These are phyloP conservation scores for Riparia riparia DNA, from an alignment of 2,113 vertebrate species.

Conservation along the genomic window DNA sequence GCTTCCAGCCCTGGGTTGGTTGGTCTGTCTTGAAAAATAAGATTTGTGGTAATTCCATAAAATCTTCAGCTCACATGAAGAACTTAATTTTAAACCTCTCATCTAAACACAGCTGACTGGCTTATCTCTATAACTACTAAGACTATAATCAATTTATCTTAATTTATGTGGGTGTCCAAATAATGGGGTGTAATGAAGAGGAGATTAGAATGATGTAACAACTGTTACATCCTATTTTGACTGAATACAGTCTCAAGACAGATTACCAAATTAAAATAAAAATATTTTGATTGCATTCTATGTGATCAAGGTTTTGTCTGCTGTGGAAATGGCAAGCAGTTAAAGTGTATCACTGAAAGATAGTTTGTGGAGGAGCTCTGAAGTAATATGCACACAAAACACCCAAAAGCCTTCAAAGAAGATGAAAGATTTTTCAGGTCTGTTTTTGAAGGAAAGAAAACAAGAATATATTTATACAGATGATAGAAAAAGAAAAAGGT, in stretches of 20 bases:
- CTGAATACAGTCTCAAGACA: background rate
- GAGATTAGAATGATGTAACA: background rate
- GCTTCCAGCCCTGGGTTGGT: background rate
- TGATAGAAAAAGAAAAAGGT: background rate
- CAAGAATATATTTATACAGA: background rate
- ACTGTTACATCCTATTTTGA: background rate
- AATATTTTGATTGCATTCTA: constrained; percentile 11
- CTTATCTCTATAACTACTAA: background rate
- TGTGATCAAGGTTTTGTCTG: background rate
- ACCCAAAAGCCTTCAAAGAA: background rate
- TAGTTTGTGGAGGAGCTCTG: background rate
- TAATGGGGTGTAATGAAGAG: background rate
- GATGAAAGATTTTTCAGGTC: background rate
- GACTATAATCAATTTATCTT: background rate
- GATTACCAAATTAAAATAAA: constrained; percentile 27
- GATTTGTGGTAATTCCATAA: background rate
- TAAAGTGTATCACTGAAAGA: background rate
- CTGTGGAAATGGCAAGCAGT: background rate
- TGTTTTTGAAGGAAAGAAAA: background rate
- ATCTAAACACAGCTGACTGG: background rate
- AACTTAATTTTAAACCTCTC: background rate
- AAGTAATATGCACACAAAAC: background rate
- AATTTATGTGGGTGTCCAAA: background rate
- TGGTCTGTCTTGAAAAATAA: background rate
- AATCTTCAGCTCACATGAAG: background rate